Evolutionary conservation across 2,797 vertebrate genomes (phyloP), one percentile per base, ranked within the genome.

Genomic region (Coilia nasus): DNA sequence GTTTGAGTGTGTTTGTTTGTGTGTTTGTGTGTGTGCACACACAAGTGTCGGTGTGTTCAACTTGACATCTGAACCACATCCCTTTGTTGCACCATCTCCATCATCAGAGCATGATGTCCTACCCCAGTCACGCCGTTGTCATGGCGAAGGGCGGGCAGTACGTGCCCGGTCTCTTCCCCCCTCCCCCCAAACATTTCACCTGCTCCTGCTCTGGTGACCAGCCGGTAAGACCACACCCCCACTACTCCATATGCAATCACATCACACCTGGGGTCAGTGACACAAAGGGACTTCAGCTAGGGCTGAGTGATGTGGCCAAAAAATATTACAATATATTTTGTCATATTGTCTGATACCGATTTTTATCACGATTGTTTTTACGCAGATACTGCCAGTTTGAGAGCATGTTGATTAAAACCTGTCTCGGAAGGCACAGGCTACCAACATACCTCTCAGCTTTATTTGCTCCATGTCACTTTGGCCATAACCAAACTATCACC

Each of bases 141-240:
- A 95, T 96, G 95, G 94, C 95, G 89, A 96, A 94, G 88, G 95
- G 95, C 50, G 90, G 85, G 85, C 91, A 90, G 88, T 93, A 94
- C 89, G 90, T 94, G 89, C 92, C 92, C 41, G 91, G 91, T 87
- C 86, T 87, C 81, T 25, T 87, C 28, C 92, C 93, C 17, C 86
- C 89, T 88, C 92, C 93, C 84, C 92, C 93, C 88, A 87, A 93
- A 93, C 97, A 97, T 97, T 95, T 97, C 95, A 95, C 97, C 95
- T 97, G 95, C 86, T 89, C 91, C 90, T 93, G 91, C n/a, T n/a
- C n/a, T 96, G 92, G 92, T 94, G 93, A 95, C 92, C 92, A 96
- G 91, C 95, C 90, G 98, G 97, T 99, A 97, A 97, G 97, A 94
- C 85, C 86, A 9, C 81, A 84, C 86, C 44, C 82, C 54, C 83